phyloP scores from a whole-genome alignment of 2,113 vertebrate genomes.

The Empidonax traillii region DNA sequence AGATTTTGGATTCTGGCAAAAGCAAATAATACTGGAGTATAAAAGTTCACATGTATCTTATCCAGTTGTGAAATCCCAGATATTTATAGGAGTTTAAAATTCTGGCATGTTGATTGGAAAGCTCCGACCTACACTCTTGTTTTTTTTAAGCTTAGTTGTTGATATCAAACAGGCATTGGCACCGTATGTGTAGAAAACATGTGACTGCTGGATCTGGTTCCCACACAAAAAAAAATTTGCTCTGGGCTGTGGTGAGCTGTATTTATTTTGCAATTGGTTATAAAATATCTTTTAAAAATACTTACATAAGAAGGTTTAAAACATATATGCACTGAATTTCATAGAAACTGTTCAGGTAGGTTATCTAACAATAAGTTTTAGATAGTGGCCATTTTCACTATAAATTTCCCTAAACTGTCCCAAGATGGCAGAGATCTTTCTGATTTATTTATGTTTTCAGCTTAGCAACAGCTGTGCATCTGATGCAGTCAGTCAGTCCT shows the following conservation, averaged over 20 bases:
- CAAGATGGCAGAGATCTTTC: not conserved
- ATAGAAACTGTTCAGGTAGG: not conserved
- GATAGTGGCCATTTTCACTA: not conserved
- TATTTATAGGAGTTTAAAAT: not conserved
- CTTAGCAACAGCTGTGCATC: not conserved
- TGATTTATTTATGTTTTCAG: not conserved
- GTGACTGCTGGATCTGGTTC: not conserved
- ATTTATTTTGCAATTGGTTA: slow-evolving; percentile 18
- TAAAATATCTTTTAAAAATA: not conserved
- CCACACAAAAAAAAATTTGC: slow-evolving; percentile 28
- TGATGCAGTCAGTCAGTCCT: not conserved
- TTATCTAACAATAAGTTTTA: not conserved
- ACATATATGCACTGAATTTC: not conserved
- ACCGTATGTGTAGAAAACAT: not conserved
- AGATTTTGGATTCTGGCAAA: not conserved
- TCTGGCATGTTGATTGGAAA: not conserved
- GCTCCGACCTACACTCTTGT: not conserved
- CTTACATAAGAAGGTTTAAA: not conserved
- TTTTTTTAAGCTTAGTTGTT: not conserved
- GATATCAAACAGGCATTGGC: not conserved
- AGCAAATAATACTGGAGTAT: not conserved
- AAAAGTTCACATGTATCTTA: not conserved
- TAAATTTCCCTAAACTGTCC: not conserved
- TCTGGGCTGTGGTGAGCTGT: not conserved
- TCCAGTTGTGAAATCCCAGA: not conserved